Evolutionary conservation across 2,113 vertebrate genomes (phyloP).

Genomic region (Macaca fascicularis): T2T-MFA8v1.1 NC_088385.1:55303501-55304000

Average conservation of each 20-base stretch:
- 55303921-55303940: slow-evolving; percentile 54
- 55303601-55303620: not conserved
- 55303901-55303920: slow-evolving; percentile 43
- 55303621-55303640: not conserved
- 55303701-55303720: not conserved
- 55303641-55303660: not conserved
- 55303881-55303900: not conserved
- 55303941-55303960: slow-evolving; percentile 66
- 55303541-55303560: not conserved
- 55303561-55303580: not conserved
- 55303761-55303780: not conserved
- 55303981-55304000: not conserved
- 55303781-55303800: not conserved
- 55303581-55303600: not conserved
- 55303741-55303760: not conserved
- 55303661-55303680: not conserved
- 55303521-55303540: not conserved
- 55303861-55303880: not conserved
- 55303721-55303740: not conserved
- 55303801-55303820: not conserved
- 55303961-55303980: slow-evolving; percentile 46
- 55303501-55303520: not conserved
- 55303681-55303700: not conserved
- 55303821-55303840: not conserved
- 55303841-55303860: not conserved